Evolutionary conservation across 2,113 vertebrate species (phyloP).

Genomic region (Polypterus senegalus): DNA sequence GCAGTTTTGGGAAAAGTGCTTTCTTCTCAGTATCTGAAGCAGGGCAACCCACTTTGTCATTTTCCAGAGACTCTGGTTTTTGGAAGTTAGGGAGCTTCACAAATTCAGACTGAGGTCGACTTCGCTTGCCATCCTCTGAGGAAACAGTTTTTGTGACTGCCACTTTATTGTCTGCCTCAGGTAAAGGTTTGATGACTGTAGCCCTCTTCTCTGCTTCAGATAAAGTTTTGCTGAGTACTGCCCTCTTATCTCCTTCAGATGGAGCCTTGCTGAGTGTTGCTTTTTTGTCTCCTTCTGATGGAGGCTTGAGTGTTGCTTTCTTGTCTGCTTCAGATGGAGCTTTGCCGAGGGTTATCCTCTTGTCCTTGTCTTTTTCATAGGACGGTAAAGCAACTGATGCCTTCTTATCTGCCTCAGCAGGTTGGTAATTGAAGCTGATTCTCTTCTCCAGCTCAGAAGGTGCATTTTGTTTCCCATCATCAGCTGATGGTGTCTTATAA

Average conservation of each 20-base stretch:
- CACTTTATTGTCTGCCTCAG: background rate
- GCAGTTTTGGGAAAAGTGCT: constrained; percentile 17
- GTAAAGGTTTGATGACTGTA: background rate
- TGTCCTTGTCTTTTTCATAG: no score
- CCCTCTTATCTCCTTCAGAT: constrained; percentile 58
- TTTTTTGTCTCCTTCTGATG: constrained; percentile 50
- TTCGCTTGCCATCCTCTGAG: background rate
- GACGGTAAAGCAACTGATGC: no score
- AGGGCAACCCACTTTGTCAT: constrained; percentile 33
- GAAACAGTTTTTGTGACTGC: background rate
- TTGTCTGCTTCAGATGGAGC: background rate
- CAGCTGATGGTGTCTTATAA: no score
- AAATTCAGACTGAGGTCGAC: constrained; percentile 21
- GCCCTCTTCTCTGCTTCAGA: constrained; percentile 13
- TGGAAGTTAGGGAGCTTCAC: constrained; percentile 22
- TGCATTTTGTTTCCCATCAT: no score
- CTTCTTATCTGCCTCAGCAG: no score
- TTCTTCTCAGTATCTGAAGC: constrained; percentile 35
- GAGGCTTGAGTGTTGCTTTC: constrained; percentile 32
- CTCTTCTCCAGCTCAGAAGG: no score
- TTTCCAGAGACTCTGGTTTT: constrained; percentile 26
- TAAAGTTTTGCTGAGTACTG: constrained; percentile 22
- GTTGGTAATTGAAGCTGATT: no score
- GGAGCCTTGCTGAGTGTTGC: constrained; percentile 50
- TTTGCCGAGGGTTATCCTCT: constrained; percentile 18